These are phyloP conservation scores for Adoxophyes honmai DNA, from an alignment of 1,140 invertebrate genomes.

Conservation along the genomic window DNA sequence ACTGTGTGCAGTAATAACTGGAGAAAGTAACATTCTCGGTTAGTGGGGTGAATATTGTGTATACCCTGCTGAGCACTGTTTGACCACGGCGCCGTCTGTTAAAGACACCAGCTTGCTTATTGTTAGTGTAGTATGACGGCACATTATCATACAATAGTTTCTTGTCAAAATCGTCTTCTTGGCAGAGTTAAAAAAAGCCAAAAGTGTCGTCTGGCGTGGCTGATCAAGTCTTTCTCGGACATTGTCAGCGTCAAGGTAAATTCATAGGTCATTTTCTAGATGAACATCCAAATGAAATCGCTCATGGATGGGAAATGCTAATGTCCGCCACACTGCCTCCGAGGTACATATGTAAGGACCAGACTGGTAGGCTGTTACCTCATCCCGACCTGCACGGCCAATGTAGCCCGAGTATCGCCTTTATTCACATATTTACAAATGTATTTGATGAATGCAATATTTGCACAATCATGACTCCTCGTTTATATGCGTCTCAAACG, in stretches of 20 bases:
- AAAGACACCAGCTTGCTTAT: constrained; percentile 30
- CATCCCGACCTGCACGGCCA: constrained; percentile 23
- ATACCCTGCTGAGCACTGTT: constrained; percentile 28
- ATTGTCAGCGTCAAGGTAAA: constrained; percentile 36
- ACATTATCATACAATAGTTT: constrained; percentile 28
- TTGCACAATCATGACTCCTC: constrained; percentile 22
- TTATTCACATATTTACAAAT: constrained; percentile 26
- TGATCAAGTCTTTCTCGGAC: constrained; percentile 25
- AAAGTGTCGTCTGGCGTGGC: constrained; percentile 31
- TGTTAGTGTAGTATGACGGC: constrained; percentile 31
- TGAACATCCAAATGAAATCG: constrained; percentile 50
- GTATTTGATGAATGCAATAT: constrained; percentile 23
- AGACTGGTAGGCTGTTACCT: constrained; percentile 42
- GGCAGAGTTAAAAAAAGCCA: constrained; percentile 35
- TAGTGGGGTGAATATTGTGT: constrained; percentile 28
- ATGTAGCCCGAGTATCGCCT: constrained; percentile 20
- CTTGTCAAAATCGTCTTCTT: constrained; percentile 31
- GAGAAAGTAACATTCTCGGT: constrained; percentile 27
- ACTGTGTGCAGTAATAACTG: constrained; percentile 25
- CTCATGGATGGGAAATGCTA: constrained; percentile 62
- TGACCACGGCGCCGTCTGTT: constrained; percentile 25
- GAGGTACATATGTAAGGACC: constrained; percentile 45
- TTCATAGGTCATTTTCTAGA: constrained; percentile 27
- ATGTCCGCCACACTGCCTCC: constrained; percentile 68
- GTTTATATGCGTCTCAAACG: constrained; percentile 24